A percentile compares a stretch with the other conserved stretches of the same genome.
Conservation (phyloP, 1,140 invertebrate species). For the Cherax destructor region DNA sequence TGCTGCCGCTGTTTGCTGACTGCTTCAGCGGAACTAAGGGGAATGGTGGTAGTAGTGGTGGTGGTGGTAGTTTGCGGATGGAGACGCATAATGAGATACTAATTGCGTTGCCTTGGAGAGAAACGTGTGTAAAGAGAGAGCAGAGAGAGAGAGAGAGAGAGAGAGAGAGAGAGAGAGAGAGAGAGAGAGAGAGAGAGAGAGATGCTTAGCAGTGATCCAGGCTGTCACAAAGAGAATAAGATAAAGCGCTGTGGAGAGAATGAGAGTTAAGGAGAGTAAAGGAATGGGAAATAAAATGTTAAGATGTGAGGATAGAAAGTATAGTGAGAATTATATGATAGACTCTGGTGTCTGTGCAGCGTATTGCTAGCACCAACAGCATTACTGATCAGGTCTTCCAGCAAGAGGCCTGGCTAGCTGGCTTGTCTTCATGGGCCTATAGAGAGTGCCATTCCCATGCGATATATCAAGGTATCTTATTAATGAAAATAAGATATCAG, state of each 20-base stretch:
- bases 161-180: conserved; percentile 23
- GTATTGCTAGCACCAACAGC: not conserved
- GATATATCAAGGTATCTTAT: too few relatives aligned
- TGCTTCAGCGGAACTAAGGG: not conserved
- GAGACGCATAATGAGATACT: conserved; percentile 31
- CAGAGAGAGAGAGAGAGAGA: not conserved
- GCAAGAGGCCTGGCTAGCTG: too few relatives aligned
- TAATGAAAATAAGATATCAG: too few relatives aligned
- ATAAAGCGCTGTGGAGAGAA: not conserved
- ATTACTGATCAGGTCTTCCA: too few relatives aligned
- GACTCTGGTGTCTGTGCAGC: not conserved
- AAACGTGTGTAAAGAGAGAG: conserved; percentile 4
- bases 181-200: not conserved
- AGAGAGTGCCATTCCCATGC: too few relatives aligned
- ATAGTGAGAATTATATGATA: not conserved
- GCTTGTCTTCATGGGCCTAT: too few relatives aligned
- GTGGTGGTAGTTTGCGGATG: conserved; percentile 17
- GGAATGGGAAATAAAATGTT: not conserved
- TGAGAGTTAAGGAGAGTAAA: not conserved
- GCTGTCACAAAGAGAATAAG: not conserved
- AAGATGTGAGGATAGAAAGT: not conserved
- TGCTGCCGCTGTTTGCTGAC: too few relatives aligned
- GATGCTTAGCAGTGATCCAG: not conserved
- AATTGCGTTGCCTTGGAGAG: conserved; percentile 24
- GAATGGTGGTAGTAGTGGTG: not conserved